These are phyloP conservation scores for Drosophila ogumai DNA, from an alignment of 1,140 invertebrate genomes.

Conservation along the genomic window DNA sequence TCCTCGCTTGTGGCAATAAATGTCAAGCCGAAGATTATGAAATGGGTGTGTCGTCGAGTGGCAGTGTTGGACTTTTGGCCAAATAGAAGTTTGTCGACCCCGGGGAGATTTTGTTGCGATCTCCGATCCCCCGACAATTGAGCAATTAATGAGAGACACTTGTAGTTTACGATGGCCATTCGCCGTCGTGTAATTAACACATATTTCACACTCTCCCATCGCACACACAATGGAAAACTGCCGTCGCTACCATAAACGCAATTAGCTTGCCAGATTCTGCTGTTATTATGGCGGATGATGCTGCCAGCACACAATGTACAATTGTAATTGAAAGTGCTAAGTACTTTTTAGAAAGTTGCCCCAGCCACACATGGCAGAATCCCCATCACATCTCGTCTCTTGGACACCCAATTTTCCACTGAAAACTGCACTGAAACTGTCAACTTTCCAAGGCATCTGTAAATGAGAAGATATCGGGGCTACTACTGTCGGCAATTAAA, in stretches of 20 bases:
- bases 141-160: constrained; percentile 50
- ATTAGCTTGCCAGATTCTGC: constrained; percentile 50
- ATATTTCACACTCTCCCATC: constrained; percentile 48
- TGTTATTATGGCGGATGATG: constrained; percentile 12
- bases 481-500: constrained; percentile 44
- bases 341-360: constrained; percentile 54
- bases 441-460: constrained; percentile 44
- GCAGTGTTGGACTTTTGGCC: constrained; percentile 39
- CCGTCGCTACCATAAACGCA: constrained; percentile 32
- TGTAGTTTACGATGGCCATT: constrained; percentile 45
- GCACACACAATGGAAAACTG: constrained; percentile 41
- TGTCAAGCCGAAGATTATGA: constrained; percentile 45
- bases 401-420: constrained; percentile 46
- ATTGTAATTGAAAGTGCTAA: constrained; percentile 54
- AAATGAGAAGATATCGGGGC: constrained; percentile 46
- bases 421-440: constrained; percentile 53
- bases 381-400: constrained; percentile 14
- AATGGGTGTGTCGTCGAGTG: constrained; percentile 43
- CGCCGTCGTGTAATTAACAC: constrained; percentile 42
- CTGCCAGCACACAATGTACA: constrained; percentile 24
- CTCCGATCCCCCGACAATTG: constrained; percentile 25
- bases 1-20: constrained; percentile 21
- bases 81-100: constrained; percentile 35
- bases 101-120: constrained; percentile 16
- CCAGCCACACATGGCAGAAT: constrained; percentile 46